These are phyloP conservation scores for Scarus forsteni DNA, from an alignment of 2,797 vertebrate species.

Conservation along the genomic window DNA sequence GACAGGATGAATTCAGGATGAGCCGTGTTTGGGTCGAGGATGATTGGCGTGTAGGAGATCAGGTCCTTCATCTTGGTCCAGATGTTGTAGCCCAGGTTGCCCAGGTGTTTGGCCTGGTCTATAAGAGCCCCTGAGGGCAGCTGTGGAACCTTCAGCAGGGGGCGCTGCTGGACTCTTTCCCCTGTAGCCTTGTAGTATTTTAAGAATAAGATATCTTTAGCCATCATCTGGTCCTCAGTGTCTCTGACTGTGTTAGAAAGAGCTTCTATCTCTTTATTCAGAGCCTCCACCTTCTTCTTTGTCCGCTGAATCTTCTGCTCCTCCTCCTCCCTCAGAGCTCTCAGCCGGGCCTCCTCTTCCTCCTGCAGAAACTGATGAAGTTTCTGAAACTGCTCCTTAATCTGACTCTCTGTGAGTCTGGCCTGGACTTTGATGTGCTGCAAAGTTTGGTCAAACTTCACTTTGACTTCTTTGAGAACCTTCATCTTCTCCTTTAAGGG, in stretches of 20 bases:
- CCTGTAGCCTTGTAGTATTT: not conserved
- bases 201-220: not conserved
- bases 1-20: not conserved
- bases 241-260: not conserved
- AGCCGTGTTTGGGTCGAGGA: not conserved
- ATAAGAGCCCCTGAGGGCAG: not conserved
- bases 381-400: not conserved
- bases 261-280: not conserved
- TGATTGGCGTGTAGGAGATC: not conserved
- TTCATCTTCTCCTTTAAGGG: not conserved
- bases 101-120: not conserved
- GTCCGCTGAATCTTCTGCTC: not conserved
- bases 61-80: not conserved
- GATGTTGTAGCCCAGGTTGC: not conserved
- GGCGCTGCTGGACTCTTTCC: slow-evolving; percentile 1
- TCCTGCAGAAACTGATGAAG: not conserved
- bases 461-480: not conserved
- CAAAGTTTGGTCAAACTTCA: not conserved
- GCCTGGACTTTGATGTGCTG: not conserved
- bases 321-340: not conserved
- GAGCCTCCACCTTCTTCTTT: not conserved
- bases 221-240: not conserved
- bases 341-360: not conserved
- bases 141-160: not conserved
- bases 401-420: not conserved